phyloP scores from a whole-genome alignment of 2,797 vertebrate species.

The Crocidura indochinensis region DNA sequence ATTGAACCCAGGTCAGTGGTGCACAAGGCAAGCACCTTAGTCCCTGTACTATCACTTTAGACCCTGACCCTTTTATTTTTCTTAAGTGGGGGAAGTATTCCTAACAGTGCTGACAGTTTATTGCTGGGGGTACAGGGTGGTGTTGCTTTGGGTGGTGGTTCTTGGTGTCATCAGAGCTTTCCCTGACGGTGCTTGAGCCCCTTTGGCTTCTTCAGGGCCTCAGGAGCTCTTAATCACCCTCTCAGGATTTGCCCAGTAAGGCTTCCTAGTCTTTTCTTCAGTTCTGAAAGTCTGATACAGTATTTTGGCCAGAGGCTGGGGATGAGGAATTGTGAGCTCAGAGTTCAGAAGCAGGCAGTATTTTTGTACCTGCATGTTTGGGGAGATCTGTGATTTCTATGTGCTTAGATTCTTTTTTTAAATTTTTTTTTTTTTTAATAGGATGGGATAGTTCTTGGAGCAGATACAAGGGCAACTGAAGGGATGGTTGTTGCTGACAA shows the following conservation, averaged over 20 bases:
- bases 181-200: too few relatives aligned
- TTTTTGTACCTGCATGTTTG: slow-evolving; percentile 8
- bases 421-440: slow-evolving; percentile 79
- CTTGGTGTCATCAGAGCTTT: too few relatives aligned
- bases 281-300: not conserved
- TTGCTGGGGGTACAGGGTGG: too few relatives aligned
- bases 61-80: too few relatives aligned
- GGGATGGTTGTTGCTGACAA: slow-evolving; percentile 99
- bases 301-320: not conserved
- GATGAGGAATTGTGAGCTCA: not conserved
- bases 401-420: slow-evolving; percentile 48
- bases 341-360: not conserved
- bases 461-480: slow-evolving; percentile 98
- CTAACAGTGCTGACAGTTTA: too few relatives aligned
- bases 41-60: too few relatives aligned
- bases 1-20: too few relatives aligned
- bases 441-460: slow-evolving; percentile 96
- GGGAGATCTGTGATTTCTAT: slow-evolving; percentile 17
- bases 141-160: too few relatives aligned
- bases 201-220: too few relatives aligned
- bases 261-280: slow-evolving; percentile 22
- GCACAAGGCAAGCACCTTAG: too few relatives aligned
- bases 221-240: not conserved
- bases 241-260: not conserved
- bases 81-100: too few relatives aligned